Conservation (phyloP, 2,113 vertebrate genomes). For the Psittacus erithacus region DNA sequence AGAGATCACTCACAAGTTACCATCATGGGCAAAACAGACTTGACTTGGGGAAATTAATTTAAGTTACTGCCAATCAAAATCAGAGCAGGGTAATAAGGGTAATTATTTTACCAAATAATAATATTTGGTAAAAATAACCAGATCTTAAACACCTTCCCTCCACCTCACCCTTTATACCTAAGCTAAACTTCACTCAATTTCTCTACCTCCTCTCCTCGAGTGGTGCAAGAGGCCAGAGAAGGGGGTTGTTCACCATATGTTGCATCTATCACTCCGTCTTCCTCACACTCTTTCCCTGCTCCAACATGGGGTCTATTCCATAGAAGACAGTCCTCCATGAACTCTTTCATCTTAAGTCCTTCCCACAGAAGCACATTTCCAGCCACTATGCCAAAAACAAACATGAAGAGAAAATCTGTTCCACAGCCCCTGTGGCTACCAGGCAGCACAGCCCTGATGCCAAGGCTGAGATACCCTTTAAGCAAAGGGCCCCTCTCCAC, state of each 20-base stretch:
- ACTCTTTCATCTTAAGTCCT: accelerated
- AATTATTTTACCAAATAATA: no score
- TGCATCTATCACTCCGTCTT: background rate
- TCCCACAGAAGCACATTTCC: background rate
- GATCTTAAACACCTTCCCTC: background rate
- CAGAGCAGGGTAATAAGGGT: background rate
- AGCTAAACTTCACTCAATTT: background rate
- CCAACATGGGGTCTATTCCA: background rate
- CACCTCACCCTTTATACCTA: background rate
- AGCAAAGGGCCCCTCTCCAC: background rate
- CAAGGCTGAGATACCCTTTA: background rate
- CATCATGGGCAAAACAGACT: background rate
- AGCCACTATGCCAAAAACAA: background rate
- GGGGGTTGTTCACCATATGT: background rate
- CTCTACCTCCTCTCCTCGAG: background rate
- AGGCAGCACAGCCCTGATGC: background rate
- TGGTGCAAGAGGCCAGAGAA: background rate
- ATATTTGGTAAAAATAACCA: no score
- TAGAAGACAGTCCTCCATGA: background rate
- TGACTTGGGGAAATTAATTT: background rate
- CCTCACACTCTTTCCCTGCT: background rate
- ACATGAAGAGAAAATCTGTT: background rate
- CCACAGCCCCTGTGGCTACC: background rate
- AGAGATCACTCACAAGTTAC: background rate
- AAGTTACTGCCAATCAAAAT: background rate